Conservation (phyloP, 2,113 vertebrate species). For the Varanus komodoensis region DNA sequence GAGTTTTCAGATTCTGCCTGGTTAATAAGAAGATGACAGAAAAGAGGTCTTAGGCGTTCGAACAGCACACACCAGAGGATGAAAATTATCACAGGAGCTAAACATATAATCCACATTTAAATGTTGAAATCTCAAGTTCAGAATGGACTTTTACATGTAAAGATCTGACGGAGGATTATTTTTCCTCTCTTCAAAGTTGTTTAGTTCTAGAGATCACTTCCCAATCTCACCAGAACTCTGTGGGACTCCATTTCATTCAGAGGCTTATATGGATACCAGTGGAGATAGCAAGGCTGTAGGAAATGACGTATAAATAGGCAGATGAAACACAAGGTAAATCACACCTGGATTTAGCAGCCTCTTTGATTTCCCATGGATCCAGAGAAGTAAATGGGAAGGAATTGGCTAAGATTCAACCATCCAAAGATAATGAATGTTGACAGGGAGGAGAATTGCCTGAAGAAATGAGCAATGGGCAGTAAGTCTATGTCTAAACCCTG, state of each 20-base stretch:
- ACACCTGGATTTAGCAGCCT: not conserved
- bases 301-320: not conserved
- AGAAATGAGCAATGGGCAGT: not conserved
- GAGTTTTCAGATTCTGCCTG: not conserved
- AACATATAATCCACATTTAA: not conserved
- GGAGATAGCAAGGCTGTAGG: not conserved
- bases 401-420: constrained; percentile 5
- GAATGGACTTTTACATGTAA: not conserved
- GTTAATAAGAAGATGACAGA: not conserved
- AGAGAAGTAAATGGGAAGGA: constrained; percentile 12
- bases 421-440: constrained; percentile 5
- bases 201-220: not conserved
- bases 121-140: not conserved
- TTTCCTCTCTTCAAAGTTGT: not conserved
- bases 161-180: not conserved
- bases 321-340: not conserved
- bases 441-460: not conserved
- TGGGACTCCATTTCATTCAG: not conserved
- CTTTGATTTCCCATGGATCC: accelerated
- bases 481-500: not conserved
- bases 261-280: not conserved
- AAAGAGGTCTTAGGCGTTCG: not conserved
- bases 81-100: not conserved
- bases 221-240: not conserved
- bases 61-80: not conserved